Conservation (phyloP, 2,888 invertebrate species). For the Phalera bucephala region DNA sequence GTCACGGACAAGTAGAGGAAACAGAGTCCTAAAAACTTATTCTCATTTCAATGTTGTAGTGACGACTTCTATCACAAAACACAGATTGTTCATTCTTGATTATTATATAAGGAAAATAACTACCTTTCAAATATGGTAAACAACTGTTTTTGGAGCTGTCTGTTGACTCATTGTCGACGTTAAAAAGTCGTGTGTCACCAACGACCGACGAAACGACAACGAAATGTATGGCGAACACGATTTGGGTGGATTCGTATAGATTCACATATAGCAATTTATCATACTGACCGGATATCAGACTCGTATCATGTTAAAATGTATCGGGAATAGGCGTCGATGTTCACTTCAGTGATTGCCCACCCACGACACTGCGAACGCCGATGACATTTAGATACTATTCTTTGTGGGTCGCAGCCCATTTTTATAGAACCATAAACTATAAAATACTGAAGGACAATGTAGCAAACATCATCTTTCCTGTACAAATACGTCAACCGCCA, state of each 20-base stretch:
- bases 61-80: background rate
- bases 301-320: background rate
- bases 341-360: background rate
- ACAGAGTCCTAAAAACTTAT: too few species aligned
- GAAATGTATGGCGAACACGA: constrained; percentile 13
- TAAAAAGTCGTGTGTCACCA: constrained; percentile 10
- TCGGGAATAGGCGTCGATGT: background rate
- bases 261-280: background rate
- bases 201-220: background rate
- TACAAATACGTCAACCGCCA: background rate
- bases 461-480: background rate
- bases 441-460: background rate
- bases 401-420: background rate
- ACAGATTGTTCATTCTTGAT: background rate
- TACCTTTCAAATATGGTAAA: background rate
- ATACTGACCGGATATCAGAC: background rate
- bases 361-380: background rate
- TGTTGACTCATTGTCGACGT: background rate
- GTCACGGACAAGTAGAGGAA: too few species aligned
- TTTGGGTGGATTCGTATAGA: constrained; percentile 16
- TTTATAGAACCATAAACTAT: background rate
- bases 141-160: background rate
- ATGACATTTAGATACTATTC: background rate
- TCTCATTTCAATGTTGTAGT: background rate
- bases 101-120: background rate